Base-by-base conservation (phyloP, 2,888 invertebrate species). In the Prosapia bicincta region DNA sequence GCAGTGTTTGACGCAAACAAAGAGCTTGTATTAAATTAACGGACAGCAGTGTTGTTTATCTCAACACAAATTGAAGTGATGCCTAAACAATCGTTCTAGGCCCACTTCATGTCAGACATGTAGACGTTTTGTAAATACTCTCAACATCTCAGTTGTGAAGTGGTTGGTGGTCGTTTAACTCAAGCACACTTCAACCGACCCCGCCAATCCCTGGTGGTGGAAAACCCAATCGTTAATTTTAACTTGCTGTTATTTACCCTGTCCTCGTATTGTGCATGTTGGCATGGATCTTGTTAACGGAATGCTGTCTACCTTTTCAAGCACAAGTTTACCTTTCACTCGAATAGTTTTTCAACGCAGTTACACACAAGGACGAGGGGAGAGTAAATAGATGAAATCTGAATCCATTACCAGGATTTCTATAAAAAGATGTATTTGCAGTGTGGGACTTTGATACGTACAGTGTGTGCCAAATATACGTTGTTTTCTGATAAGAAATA, bases 161-260 rank as follows among this genome's bases (percentile, higher is more conserved):
- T 54, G 54, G 54, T 54, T 54, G 54, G 54, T 54, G 54, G 54
- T 54, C 54, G 54, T 54, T 54, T 54, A 54, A 54, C 54, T 54
- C 3, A 54, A 54, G 54, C 2, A n/a, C 54, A 10, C 54, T 54
- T 54, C 54, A 54, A n/a, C 13, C 54, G 54, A 54, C 54, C 54
- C 54, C 20, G 20, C 54, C 54, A 20, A n/a, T 54, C 20, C 54
- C 54, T n/a, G n/a, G n/a, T n/a, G n/a, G 20, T 54, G 7, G 5
- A 54, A 54, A n/a, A 20, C 20, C 13, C 54, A 20, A 20, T 54
- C n/a, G 13, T 54, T 54, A 54, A 20, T 20, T 54, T 54, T 54
- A 20, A n/a, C n/a, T 20, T 2, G 3, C 54, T 20, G 54, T 54
- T 54, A 54, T 54, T 54, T 54, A 20, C 54, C n/a, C 1, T 54